phyloP scores from a whole-genome alignment of 2,888 invertebrate species.

The Scelioninae gen. 1 region DNA sequence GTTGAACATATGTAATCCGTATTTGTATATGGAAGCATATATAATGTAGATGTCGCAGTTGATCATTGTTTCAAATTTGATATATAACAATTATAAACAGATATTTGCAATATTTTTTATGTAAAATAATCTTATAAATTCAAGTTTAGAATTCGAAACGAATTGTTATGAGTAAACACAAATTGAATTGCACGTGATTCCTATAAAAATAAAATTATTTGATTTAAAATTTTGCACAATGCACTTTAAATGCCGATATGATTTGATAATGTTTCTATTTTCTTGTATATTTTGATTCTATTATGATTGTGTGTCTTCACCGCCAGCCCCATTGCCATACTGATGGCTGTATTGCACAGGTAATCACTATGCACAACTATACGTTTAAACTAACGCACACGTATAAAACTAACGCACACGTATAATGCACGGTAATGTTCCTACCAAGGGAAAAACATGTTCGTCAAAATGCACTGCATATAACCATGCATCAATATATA shows the following conservation, averaged over 20 bases:
- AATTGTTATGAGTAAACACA: too few relatives aligned
- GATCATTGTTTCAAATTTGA: too few relatives aligned
- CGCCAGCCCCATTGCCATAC: constrained; percentile 97
- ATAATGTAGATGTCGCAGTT: too few relatives aligned
- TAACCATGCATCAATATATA: constrained; percentile 14
- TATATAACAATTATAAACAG: too few relatives aligned
- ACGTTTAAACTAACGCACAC: constrained; percentile 78
- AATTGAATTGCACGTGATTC: constrained; percentile 31
- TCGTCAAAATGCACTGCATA: constrained; percentile 55
- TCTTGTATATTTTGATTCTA: constrained; percentile 84
- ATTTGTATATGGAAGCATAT: neutral
- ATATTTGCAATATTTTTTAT: too few relatives aligned
- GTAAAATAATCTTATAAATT: too few relatives aligned
- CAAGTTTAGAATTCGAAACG: too few relatives aligned
- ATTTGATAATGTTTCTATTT: constrained; percentile 82
- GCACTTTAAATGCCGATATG: constrained; percentile 77
- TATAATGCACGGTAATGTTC: constrained; percentile 79
- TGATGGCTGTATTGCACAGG: constrained; percentile 97
- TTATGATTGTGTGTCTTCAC: constrained; percentile 89
- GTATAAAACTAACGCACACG: constrained; percentile 75
- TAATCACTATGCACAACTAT: constrained; percentile 87
- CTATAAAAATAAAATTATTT: constrained; percentile 38
- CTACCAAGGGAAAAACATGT: constrained; percentile 53
- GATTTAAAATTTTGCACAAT: constrained; percentile 69
- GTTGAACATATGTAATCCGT: neutral